Evolutionary conservation across 1,140 invertebrate species (phyloP).

Genomic region (Pinna nobilis): DNA sequence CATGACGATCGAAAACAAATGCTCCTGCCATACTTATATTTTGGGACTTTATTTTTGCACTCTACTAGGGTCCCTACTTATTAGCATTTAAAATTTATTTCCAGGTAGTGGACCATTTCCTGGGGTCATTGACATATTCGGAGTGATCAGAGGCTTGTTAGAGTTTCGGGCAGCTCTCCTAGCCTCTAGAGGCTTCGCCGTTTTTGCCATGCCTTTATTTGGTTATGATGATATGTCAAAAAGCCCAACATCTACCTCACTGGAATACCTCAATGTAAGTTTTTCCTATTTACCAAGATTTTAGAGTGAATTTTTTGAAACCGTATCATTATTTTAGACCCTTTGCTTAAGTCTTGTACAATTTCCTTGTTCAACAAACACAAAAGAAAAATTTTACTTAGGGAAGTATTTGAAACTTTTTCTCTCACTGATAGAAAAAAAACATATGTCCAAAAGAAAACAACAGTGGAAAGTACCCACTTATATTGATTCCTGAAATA

Average conservation of each 20-base stretch:
- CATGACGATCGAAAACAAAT: too few relatives aligned
- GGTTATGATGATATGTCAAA: conserved; percentile 54
- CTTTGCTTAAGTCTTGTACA: too few relatives aligned
- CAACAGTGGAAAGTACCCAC: too few relatives aligned
- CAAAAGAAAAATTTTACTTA: too few relatives aligned
- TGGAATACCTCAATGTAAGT: conserved; percentile 55
- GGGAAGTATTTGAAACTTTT: not conserved
- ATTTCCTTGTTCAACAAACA: too few relatives aligned
- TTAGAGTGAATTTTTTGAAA: not conserved
- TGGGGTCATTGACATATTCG: conserved; percentile 66
- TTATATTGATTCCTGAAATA: too few relatives aligned
- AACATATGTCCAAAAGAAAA: too few relatives aligned
- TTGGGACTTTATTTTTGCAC: not conserved
- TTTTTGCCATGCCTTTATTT: conserved; percentile 55
- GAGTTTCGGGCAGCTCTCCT: conserved; percentile 57
- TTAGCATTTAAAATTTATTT: not conserved
- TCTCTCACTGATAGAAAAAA: not conserved
- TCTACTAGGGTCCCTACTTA: too few relatives aligned
- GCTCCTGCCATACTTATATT: not conserved
- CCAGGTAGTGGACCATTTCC: conserved; percentile 50
- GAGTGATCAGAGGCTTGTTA: conserved; percentile 46
- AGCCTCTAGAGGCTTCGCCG: conserved; percentile 59
- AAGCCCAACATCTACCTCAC: conserved; percentile 28
- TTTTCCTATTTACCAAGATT: not conserved
- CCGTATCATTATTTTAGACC: too few relatives aligned